A percentile compares a stretch with the other conserved stretches of the same genome.
These are phyloP conservation scores for Drosophila neocordata DNA, from an alignment of 1,140 invertebrate genomes.

Conservation along the genomic window DNA sequence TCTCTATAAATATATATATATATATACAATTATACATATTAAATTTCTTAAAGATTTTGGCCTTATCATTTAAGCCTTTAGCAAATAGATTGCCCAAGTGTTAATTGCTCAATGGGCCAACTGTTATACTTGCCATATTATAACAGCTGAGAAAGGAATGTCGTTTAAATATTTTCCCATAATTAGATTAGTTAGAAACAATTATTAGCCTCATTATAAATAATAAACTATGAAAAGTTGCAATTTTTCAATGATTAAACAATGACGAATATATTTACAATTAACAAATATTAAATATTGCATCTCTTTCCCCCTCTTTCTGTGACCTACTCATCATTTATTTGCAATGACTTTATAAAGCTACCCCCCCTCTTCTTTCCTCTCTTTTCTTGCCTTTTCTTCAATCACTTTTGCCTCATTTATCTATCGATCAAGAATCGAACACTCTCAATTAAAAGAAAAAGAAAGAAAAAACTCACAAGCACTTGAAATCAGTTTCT, in stretches of 20 bases:
- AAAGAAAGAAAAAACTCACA: background rate
- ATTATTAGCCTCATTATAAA: background rate
- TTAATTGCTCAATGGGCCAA: background rate
- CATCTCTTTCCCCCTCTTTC: too few species aligned
- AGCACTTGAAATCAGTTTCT: conserved; percentile 34
- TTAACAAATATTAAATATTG: conserved; percentile 2
- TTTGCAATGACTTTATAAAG: conserved; percentile 13
- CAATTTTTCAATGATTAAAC: conserved; percentile 29
- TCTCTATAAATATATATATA: background rate
- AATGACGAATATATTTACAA: conserved; percentile 38
- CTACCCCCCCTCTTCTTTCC: conserved; percentile 16
- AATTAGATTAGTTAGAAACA: background rate
- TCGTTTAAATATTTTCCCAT: conserved; percentile 2
- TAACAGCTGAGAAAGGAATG: background rate
- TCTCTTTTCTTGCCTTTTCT: conserved; percentile 25
- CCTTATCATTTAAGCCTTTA: conserved; percentile 7
- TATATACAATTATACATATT: background rate
- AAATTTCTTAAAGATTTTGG: background rate
- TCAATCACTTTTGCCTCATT: conserved; percentile 17
- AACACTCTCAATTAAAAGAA: conserved; percentile 31
- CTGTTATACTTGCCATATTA: background rate
- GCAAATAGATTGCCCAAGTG: conserved; percentile 7
- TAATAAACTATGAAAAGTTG: background rate
- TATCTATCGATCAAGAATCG: conserved; percentile 12
- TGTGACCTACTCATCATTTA: background rate